Evolutionary conservation across 2,888 invertebrate genomes (phyloP).

Genomic region (Morpho deidamia): DNA sequence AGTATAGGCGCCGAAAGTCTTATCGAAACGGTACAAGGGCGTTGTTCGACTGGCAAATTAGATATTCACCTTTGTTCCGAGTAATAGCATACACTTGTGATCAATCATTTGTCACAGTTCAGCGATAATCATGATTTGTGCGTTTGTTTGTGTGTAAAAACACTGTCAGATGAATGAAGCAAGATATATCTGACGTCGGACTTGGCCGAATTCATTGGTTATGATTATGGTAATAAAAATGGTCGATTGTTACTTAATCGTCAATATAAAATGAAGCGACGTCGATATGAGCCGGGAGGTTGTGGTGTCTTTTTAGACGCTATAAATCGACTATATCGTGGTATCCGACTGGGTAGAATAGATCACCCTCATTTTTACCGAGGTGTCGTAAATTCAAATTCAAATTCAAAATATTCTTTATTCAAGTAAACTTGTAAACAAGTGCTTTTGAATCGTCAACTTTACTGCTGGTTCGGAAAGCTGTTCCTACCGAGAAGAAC

Average conservation of each 20-base stretch:
- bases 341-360: too few species aligned
- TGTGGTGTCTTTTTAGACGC: too few species aligned
- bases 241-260: conserved; percentile 21
- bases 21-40: too few species aligned
- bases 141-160: conserved; percentile 35
- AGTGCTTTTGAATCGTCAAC: too few species aligned
- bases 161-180: conserved; percentile 28
- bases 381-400: too few species aligned
- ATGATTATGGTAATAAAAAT: conserved; percentile 15
- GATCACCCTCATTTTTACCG: too few species aligned
- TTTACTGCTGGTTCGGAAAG: too few species aligned
- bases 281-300: background rate
- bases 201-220: conserved; percentile 18
- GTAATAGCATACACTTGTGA: conserved; percentile 35
- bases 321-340: too few species aligned
- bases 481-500: too few species aligned
- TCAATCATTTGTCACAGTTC: conserved; percentile 40
- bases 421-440: too few species aligned
- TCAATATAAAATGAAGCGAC: background rate
- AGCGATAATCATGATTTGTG: conserved; percentile 41
- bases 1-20: too few species aligned
- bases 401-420: too few species aligned
- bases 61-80: conserved; percentile 24
- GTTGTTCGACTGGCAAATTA: conserved; percentile 10
- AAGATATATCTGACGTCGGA: conserved; percentile 18